phyloP scores from a whole-genome alignment of 2,113 vertebrate genomes.

The Leuciscus idus region DNA sequence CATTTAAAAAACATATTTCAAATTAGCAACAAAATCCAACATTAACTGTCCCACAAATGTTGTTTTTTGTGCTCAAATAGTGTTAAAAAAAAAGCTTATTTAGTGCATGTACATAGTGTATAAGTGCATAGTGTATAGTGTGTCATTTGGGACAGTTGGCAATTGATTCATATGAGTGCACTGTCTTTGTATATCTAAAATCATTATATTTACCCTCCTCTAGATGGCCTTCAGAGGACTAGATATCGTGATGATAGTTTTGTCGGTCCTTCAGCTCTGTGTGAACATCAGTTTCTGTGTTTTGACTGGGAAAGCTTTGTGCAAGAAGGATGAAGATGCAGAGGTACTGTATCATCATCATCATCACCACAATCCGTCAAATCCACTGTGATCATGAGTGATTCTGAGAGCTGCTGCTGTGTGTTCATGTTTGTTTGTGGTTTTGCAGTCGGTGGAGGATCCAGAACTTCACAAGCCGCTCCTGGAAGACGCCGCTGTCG shows the following conservation, averaged over 20 bases:
- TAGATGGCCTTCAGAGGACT: constrained; percentile 53
- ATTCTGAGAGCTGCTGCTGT: neutral
- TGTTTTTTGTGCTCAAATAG: too few relatives aligned
- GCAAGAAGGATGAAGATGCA: constrained; percentile 2
- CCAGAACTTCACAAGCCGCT: constrained; percentile 58
- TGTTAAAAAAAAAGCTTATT: too few relatives aligned
- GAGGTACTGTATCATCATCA: constrained; percentile 4
- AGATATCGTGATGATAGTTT: constrained; percentile 57
- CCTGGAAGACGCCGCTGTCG: constrained; percentile 54
- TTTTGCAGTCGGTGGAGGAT: constrained; percentile 43
- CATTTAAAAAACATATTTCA: too few relatives aligned
- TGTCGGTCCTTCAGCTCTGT: constrained; percentile 65
- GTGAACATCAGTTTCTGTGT: constrained; percentile 60
- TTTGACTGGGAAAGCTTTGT: constrained; percentile 64
- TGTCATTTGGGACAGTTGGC: too few relatives aligned
- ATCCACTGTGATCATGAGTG: neutral
- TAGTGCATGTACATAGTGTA: too few relatives aligned
- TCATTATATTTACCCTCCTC: neutral
- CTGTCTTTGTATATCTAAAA: too few relatives aligned
- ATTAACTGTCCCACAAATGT: too few relatives aligned
- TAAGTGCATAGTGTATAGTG: too few relatives aligned
- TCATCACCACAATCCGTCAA: neutral
- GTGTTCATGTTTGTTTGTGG: neutral
- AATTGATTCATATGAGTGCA: too few relatives aligned
- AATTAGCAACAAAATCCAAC: too few relatives aligned